A percentile compares a stretch with the other conserved stretches of the same genome.
These are phyloP conservation scores for Leptothorax acervorum DNA, from an alignment of 2,888 invertebrate species.

Conservation along the genomic window DNA sequence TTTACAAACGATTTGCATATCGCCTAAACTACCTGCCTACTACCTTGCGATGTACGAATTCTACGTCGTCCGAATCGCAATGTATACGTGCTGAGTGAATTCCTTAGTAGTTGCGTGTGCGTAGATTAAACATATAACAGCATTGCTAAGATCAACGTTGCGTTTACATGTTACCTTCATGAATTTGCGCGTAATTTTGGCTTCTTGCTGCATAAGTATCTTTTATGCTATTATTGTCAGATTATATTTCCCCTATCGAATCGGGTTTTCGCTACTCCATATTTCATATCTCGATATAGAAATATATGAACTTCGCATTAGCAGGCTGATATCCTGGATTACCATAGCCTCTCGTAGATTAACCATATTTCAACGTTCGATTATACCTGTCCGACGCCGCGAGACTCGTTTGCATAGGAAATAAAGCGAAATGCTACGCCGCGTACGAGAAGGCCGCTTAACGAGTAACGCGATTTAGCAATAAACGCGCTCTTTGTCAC, in stretches of 20 bases:
- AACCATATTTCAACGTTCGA: slow-evolving; percentile 49
- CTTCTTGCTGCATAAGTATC: background rate
- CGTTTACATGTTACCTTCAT: background rate
- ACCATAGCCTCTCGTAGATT: background rate
- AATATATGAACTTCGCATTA: slow-evolving; percentile 16
- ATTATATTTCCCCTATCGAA: background rate
- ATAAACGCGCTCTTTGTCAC: slow-evolving; percentile 69
- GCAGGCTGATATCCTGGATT: background rate
- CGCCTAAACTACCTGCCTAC: slow-evolving; percentile 55
- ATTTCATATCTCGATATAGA: slow-evolving; percentile 23
- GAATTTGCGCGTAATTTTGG: slow-evolving; percentile 5
- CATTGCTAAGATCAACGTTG: background rate
- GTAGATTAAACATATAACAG: background rate
- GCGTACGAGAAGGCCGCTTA: slow-evolving; percentile 55
- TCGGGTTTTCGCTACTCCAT: background rate
- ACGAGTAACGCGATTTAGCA: slow-evolving; percentile 67
- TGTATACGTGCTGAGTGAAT: background rate
- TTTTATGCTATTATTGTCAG: background rate
- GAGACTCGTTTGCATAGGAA: slow-evolving; percentile 77
- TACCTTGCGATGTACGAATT: background rate
- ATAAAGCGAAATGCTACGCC: slow-evolving; percentile 76
- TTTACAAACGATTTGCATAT: slow-evolving; percentile 67
- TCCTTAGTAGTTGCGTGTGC: background rate
- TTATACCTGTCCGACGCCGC: slow-evolving; percentile 39
- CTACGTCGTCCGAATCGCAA: background rate